These are phyloP conservation scores for Xylota sylvarum DNA, from an alignment of 2,888 invertebrate species.

Conservation along the genomic window DNA sequence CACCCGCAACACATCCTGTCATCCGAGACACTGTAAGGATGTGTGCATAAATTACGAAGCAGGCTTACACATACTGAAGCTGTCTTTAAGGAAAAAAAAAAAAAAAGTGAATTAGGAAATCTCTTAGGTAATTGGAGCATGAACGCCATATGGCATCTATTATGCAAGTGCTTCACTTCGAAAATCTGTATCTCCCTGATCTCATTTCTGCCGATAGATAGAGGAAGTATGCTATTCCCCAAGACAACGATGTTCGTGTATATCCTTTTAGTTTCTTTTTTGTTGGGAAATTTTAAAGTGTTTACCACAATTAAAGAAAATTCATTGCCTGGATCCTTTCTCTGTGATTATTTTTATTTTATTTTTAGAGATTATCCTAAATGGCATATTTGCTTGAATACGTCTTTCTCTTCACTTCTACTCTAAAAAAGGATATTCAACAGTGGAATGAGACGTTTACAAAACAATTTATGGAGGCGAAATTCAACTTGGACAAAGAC, in stretches of 20 bases:
- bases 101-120: conserved; percentile 67
- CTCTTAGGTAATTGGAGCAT: conserved; percentile 75
- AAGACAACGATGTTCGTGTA: conserved; percentile 20
- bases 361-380: conserved; percentile 58
- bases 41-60: conserved; percentile 68
- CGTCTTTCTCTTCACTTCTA: background rate
- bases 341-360: conserved; percentile 45
- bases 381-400: conserved; percentile 32
- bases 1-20: conserved; percentile 5
- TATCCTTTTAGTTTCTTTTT: conserved; percentile 55
- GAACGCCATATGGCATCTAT: conserved; percentile 72
- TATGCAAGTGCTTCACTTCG: conserved; percentile 61
- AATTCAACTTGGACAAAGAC: conserved; percentile 39
- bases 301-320: conserved; percentile 73
- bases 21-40: conserved; percentile 27
- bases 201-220: conserved; percentile 24
- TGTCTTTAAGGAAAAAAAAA: conserved; percentile 32
- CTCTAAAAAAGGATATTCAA: conserved; percentile 10
- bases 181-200: conserved; percentile 43
- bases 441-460: background rate
- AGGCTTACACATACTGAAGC: conserved; percentile 29
- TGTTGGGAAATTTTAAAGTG: conserved; percentile 59
- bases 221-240: conserved; percentile 33
- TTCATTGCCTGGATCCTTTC: conserved; percentile 73
- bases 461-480: background rate